phyloP scores from a whole-genome alignment of 2,797 vertebrate species.

The Spheniscus humboldti region DNA sequence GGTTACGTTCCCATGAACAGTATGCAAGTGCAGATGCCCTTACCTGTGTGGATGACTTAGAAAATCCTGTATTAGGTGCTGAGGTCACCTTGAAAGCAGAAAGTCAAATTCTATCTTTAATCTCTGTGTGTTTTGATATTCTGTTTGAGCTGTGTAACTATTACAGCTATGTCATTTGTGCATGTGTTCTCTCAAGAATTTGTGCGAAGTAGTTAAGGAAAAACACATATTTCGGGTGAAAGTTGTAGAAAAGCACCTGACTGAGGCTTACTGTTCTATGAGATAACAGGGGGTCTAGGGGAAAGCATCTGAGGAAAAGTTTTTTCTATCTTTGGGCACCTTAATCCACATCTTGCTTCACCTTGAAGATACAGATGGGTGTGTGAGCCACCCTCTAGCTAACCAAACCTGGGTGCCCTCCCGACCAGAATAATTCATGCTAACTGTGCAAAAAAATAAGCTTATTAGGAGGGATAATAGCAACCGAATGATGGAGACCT shows the following conservation, averaged over 20 bases:
- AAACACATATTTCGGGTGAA: not conserved
- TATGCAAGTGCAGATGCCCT: not conserved
- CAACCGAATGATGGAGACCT: not conserved
- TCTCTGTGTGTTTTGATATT: not conserved
- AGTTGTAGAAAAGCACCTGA: not conserved
- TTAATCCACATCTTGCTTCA: not conserved
- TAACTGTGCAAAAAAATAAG: not conserved
- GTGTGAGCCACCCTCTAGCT: not conserved
- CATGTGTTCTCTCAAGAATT: not conserved
- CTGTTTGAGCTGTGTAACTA: not conserved
- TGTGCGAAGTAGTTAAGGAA: not conserved
- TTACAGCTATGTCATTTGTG: not conserved
- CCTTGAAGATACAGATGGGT: not conserved
- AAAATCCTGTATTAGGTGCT: not conserved
- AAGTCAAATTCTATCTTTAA: not conserved
- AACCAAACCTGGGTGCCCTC: not conserved
- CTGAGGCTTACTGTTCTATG: not conserved
- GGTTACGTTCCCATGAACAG: not conserved
- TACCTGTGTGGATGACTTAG: not conserved
- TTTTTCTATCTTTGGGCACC: not conserved
- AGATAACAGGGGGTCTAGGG: not conserved
- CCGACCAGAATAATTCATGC: not conserved
- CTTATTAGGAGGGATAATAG: conserved; percentile 29
- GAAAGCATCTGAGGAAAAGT: not conserved
- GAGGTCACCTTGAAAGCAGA: not conserved